A percentile compares a stretch with the other conserved stretches of the same genome.
Evolutionary conservation across 2,113 vertebrate genomes (phyloP).

Genomic region (Echinops telfairi): DNA sequence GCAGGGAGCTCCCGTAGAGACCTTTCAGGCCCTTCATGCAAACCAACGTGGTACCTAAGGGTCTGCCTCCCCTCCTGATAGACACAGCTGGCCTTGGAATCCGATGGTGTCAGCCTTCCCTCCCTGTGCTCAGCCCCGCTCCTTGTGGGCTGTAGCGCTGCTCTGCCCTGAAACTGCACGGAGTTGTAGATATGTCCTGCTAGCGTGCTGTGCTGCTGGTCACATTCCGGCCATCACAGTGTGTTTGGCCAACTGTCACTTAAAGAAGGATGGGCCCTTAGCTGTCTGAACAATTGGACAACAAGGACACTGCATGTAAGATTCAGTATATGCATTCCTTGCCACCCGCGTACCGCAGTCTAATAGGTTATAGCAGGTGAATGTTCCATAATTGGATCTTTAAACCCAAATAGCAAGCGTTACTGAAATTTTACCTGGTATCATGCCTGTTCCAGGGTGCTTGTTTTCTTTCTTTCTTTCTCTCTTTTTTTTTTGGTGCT

Average conservation of each 20-base stretch:
- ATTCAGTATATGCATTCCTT: fast-evolving
- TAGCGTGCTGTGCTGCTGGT: too few relatives aligned
- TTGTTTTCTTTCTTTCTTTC: not conserved
- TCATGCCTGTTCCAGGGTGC: not conserved
- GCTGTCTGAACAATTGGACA: not conserved
- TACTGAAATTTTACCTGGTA: not conserved
- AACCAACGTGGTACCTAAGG: not conserved
- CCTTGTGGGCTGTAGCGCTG: too few relatives aligned
- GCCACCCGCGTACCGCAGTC: too few relatives aligned
- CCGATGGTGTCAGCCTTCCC: too few relatives aligned
- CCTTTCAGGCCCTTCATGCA: not conserved
- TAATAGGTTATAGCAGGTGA: fast-evolving
- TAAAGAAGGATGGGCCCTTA: not conserved
- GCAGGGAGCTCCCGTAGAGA: too few relatives aligned
- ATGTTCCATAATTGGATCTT: not conserved
- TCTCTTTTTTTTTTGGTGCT: not conserved
- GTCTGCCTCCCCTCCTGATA: not conserved
- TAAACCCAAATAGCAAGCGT: not conserved
- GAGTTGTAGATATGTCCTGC: not conserved
- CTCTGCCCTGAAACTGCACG: fast-evolving
- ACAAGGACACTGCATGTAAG: fast-evolving
- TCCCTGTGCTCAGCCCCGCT: too few relatives aligned
- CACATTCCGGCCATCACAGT: not conserved
- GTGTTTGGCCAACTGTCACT: not conserved
- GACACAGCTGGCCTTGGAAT: not conserved